Evolutionary conservation across 2,797 vertebrate genomes (phyloP), one percentile per base, ranked within the genome.

Genomic region (Hyperoplus lanceolatus): DNA sequence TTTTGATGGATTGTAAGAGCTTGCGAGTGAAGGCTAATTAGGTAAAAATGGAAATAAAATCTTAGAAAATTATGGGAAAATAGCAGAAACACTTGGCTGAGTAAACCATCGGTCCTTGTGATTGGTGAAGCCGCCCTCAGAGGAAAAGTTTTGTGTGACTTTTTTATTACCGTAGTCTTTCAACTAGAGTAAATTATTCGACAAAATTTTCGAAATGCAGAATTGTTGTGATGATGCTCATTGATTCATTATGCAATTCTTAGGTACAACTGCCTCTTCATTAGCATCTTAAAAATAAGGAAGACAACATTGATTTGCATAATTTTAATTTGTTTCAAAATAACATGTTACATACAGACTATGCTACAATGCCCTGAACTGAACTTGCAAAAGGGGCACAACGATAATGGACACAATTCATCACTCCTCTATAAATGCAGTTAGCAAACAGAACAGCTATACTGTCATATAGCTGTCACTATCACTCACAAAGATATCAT

Each of bases 1-100:
- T 73, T 79, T 79, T 69, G 64, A 70, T 65, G 45, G 77, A 70
- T 70, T 71, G 62, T 69, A 71, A 65, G 45, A 53, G 62, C 39
- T 74, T 15, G 72, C 2, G 0, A 71, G 38, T 21, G 73, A 72
- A 54, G 7, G 12, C 58, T 76, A 81, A 85, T 77, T 78, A 83
- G 46, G 69, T 45, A 18, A 63, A 59, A 67, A 66, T 53, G 9
- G 57, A 76, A 1, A 15, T 3, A 70, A 43, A 58, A 29, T 29
- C 29, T 29, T 29, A 29, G 29, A 29, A 29, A 29, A 29, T 29
- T 29, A 29, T 29, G 29, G 29, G 29, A 29, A 29, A 64, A 48
- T 5, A 57, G 42, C 29, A 67, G n/a, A 78, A 59, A 39, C 12
- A 43, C 60, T 48, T 8, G 51, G 45, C n/a, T 72, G 10, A 4